phyloP scores from a whole-genome alignment of 2,113 vertebrate genomes.

The Rhizomys pruinosus region DNA sequence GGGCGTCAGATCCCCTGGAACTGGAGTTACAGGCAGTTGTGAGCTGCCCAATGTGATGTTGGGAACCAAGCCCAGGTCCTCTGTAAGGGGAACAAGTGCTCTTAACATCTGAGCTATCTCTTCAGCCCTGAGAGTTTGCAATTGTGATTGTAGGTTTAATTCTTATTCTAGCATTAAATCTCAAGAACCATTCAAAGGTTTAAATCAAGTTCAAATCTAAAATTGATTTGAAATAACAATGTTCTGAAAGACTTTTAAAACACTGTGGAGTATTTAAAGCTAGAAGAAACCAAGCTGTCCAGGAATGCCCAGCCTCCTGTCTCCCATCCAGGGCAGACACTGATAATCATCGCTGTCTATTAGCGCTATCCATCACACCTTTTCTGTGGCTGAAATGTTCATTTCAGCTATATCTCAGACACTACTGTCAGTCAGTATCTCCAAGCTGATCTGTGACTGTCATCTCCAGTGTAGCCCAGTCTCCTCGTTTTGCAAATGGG shows the following conservation, averaged over 20 bases:
- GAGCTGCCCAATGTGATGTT: too few species aligned
- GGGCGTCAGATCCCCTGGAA: too few species aligned
- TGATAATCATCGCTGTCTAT: too few species aligned
- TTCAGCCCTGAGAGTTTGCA: neutral
- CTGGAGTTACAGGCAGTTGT: too few species aligned
- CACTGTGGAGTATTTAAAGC: neutral
- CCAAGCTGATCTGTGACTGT: neutral
- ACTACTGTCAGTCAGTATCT: neutral
- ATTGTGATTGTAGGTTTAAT: conserved; percentile 2
- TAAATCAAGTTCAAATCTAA: conserved; percentile 22
- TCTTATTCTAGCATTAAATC: conserved; percentile 3
- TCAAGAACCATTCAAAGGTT: conserved; percentile 34
- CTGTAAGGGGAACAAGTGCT: too few species aligned
- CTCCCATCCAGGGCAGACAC: neutral
- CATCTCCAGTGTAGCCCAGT: neutral
- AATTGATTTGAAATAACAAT: neutral
- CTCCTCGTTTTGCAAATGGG: neutral
- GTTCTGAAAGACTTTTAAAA: neutral
- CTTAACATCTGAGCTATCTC: too few species aligned
- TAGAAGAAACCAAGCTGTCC: neutral
- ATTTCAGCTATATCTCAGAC: neutral
- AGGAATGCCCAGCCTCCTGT: fast-evolving
- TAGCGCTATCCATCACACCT: neutral
- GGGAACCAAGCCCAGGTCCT: too few species aligned
- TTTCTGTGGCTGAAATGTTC: neutral